Evolutionary conservation across 2,888 invertebrate genomes (phyloP).

Genomic region (Tiliacea aurago): DNA sequence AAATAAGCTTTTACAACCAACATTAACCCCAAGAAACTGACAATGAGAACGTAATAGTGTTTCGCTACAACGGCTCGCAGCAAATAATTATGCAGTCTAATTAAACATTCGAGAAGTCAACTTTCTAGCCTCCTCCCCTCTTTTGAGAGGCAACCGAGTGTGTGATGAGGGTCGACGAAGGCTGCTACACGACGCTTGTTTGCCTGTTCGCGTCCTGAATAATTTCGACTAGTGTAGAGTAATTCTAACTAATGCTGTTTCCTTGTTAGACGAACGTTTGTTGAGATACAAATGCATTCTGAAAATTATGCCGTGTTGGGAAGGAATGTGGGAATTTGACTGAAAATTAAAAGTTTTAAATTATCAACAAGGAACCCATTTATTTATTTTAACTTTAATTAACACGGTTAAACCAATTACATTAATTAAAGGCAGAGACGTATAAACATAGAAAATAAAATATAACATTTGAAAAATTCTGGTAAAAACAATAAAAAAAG

Average conservation of each 20-base stretch:
- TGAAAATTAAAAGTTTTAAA: not conserved
- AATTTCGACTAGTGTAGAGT: slow-evolving; percentile 58
- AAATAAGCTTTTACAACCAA: no score
- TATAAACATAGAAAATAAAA: no score
- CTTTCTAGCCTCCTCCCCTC: slow-evolving; percentile 75
- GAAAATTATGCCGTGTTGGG: not conserved
- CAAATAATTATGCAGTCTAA: slow-evolving; percentile 81
- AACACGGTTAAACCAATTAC: no score
- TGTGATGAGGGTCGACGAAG: slow-evolving; percentile 83
- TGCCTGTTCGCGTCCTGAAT: slow-evolving; percentile 64
- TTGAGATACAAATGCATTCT: slow-evolving; percentile 21
- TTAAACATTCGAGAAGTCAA: slow-evolving; percentile 76
- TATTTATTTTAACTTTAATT: no score
- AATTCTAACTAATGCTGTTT: slow-evolving; percentile 61
- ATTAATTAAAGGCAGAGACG: no score
- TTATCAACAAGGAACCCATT: not conserved
- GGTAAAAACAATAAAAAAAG: no score
- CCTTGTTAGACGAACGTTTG: slow-evolving; percentile 40
- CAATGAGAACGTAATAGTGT: slow-evolving; percentile 42
- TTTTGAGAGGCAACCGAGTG: slow-evolving; percentile 83
- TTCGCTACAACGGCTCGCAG: slow-evolving; percentile 45
- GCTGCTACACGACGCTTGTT: slow-evolving; percentile 66
- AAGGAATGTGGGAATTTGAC: not conserved
- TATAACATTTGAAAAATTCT: no score
- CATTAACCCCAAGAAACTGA: slow-evolving; percentile 17